Percentiles rank a stretch among this genome's conserved stretches.
Evolutionary conservation across 2,888 invertebrate species (phyloP).

Genomic region (Melipona beecheii): DNA sequence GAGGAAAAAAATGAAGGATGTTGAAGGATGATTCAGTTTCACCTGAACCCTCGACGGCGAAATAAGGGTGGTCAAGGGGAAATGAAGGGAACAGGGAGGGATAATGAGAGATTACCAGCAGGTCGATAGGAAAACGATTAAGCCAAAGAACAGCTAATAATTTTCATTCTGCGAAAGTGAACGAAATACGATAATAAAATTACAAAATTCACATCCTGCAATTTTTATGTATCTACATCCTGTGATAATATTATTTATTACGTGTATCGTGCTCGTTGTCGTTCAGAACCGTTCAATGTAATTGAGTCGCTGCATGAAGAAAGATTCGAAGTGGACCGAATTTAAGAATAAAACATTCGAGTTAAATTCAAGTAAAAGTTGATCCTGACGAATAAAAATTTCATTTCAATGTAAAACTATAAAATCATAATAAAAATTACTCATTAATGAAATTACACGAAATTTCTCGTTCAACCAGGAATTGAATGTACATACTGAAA

Average conservation of each 20-base stretch:
- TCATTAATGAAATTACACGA: too few relatives aligned
- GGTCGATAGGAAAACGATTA: conserved; percentile 17
- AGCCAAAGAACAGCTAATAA: background rate
- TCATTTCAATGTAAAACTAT: too few relatives aligned
- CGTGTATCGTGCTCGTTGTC: background rate
- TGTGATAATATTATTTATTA: too few relatives aligned
- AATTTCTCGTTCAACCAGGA: too few relatives aligned
- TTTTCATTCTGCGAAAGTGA: background rate
- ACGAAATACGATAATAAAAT: background rate
- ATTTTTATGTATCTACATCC: background rate
- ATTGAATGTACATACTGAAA: too few relatives aligned
- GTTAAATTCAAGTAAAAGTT: too few relatives aligned
- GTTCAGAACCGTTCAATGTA: background rate
- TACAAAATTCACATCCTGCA: background rate
- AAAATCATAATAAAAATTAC: too few relatives aligned
- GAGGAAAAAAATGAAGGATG: background rate
- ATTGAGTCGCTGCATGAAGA: background rate
- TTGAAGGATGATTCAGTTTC: background rate
- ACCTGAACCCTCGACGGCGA: background rate
- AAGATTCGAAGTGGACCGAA: too few relatives aligned
- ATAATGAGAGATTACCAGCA: background rate
- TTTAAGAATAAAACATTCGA: too few relatives aligned
- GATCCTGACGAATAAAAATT: too few relatives aligned
- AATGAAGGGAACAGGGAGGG: background rate
- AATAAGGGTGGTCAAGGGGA: background rate